A percentile compares a stretch with the other conserved stretches of the same genome.
Conservation (phyloP, 2,797 vertebrate genomes). For the Otolemur crassicaudatus region DNA sequence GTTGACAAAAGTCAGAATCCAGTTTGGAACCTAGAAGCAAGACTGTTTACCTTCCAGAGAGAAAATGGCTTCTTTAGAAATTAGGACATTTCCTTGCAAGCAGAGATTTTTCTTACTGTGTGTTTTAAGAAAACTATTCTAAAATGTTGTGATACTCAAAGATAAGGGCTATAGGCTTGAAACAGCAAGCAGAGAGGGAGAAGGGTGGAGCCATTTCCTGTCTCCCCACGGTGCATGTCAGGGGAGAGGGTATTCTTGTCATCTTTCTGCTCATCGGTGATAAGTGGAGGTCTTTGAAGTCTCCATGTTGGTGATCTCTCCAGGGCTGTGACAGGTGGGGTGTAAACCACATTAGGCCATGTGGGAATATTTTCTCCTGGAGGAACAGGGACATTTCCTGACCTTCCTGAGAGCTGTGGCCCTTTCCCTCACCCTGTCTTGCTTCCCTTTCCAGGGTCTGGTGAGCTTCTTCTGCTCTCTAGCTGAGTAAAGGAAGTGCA, state of each 20-base stretch:
- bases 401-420: not conserved
- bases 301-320: not conserved
- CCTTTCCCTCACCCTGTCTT: not conserved
- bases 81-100: not conserved
- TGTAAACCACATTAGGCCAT: not conserved
- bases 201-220: not conserved
- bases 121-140: not conserved
- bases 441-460: not conserved
- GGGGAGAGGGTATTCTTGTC: not conserved
- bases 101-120: slow-evolving; percentile 29
- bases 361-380: not conserved
- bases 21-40: not conserved
- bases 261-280: not conserved
- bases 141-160: slow-evolving; percentile 46
- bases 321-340: not conserved
- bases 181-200: slow-evolving; percentile 62
- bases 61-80: slow-evolving; percentile 17
- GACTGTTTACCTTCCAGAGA: not conserved
- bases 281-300: not conserved
- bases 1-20: not conserved
- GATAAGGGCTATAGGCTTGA: not conserved
- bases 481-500: not conserved
- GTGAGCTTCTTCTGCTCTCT: not conserved
- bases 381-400: not conserved
- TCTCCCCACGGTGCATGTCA: accelerated